Evolutionary conservation across 2,888 invertebrate species (phyloP), one percentile per base, ranked within the genome.

Genomic region (Drosophila atroscutellata): DNA sequence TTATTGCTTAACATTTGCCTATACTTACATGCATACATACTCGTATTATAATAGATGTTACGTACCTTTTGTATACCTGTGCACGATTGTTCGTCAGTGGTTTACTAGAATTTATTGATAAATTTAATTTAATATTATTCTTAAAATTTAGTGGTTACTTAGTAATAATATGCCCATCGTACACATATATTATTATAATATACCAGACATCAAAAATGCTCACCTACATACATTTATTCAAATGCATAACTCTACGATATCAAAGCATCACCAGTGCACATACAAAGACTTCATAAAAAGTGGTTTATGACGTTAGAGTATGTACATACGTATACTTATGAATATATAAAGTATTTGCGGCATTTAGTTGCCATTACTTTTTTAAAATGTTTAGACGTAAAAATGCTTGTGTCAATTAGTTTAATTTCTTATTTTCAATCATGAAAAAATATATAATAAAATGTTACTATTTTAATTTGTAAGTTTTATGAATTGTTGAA

Each of bases 401-500:
- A 57, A 13, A 65, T 77, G 65, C 62, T 77, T 77, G 77, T 77
- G 79, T 77, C 77, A 78, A 73, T 62, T 65, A 62, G 34, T 69
- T 47, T 62, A 47, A 74, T 51, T 59, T 73, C 62, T 55, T 55
- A 75, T 58, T 39, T 45, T 59, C 68, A 70, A 51, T n/a, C 18
- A 49, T 49, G 2, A 34, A 47, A 15, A 24, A 11, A 20, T 1
- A 52, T 36, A 36, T 36, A 70, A 63, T 63, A 70, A 67, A 67
- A 55, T 67, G 68, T 67, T 68, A 68, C 28, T 32, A 67, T 24
- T 56, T 56, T 24, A 50, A 34, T 26, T 15, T 11, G 18, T 18
- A 0, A 11, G 30, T 9, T 36, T 24, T 51, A 13, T 18, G 30
- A 30, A 15, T 20, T 39, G 4, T 55, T 30, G n/a, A 30, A 2